Evolutionary conservation across 53 echinoderm and acorn worm species (phyloP).

Genomic region (Patiria pectinifera): DNA sequence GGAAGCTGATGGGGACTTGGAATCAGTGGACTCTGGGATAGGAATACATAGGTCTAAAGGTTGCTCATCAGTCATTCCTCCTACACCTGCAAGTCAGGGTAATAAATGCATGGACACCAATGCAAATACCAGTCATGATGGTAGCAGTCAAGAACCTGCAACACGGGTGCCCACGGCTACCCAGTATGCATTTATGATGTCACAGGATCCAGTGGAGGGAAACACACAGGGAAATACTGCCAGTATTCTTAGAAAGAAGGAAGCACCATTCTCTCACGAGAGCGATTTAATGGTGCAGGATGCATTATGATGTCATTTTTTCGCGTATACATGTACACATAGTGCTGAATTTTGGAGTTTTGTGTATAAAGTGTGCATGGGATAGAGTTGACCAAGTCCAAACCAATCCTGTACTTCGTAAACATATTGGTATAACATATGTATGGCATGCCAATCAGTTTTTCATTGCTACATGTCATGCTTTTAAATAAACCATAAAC

Average conservation of each 20-base stretch:
- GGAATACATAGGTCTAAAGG: slow-evolving; percentile 40
- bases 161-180: background rate
- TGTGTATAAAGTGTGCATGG: no score
- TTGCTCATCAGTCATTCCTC: background rate
- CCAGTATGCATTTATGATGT: background rate
- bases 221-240: background rate
- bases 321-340: background rate
- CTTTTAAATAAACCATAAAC: no score
- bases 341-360: no score
- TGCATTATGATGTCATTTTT: background rate
- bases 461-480: no score
- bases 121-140: background rate
- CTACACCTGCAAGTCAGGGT: background rate
- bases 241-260: background rate
- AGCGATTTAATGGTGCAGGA: background rate
- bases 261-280: background rate
- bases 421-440: no score
- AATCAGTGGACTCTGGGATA: slow-evolving; percentile 55
- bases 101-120: slow-evolving; percentile 2
- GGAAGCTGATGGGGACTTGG: slow-evolving; percentile 26
- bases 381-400: no score
- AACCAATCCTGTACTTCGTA: no score
- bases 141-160: background rate
- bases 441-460: no score
- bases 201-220: background rate